Evolutionary conservation across 1,140 invertebrate genomes (phyloP).

Genomic region (Leptonema lineaticorne): DNA sequence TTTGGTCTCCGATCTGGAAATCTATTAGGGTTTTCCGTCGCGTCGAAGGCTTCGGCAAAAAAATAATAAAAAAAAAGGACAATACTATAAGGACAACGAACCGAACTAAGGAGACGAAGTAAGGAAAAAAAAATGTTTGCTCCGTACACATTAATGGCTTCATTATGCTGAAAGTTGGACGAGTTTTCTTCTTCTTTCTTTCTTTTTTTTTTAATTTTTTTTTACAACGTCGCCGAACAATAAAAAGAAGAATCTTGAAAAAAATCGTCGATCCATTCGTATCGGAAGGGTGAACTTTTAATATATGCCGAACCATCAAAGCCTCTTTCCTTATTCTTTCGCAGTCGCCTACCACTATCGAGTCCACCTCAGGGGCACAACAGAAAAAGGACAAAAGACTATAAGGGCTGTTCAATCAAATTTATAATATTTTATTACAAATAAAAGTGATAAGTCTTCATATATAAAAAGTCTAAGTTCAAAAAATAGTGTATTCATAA

Average conservation of each 20-base stretch:
- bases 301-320: slow-evolving; percentile 39
- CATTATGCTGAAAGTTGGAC: slow-evolving; percentile 24
- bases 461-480: no score
- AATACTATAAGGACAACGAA: no score
- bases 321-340: neutral
- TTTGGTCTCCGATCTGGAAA: neutral
- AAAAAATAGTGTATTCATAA: no score
- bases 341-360: neutral
- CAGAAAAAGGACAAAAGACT: no score
- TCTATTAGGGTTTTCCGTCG: slow-evolving; percentile 9
- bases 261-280: slow-evolving; percentile 28
- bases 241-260: no score
- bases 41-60: no score
- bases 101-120: neutral
- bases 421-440: no score
- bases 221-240: slow-evolving; percentile 25
- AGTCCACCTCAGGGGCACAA: neutral
- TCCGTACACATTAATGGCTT: slow-evolving; percentile 29
- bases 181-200: slow-evolving; percentile 11
- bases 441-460: no score
- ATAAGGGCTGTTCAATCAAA: no score
- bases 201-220: no score
- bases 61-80: no score
- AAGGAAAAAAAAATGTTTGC: slow-evolving; percentile 25
- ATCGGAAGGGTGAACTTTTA: slow-evolving; percentile 40